Evolutionary conservation across 2,888 invertebrate species (phyloP), one percentile per base, ranked within the genome.

Genomic region (Scotopteryx bipunctaria): DNA sequence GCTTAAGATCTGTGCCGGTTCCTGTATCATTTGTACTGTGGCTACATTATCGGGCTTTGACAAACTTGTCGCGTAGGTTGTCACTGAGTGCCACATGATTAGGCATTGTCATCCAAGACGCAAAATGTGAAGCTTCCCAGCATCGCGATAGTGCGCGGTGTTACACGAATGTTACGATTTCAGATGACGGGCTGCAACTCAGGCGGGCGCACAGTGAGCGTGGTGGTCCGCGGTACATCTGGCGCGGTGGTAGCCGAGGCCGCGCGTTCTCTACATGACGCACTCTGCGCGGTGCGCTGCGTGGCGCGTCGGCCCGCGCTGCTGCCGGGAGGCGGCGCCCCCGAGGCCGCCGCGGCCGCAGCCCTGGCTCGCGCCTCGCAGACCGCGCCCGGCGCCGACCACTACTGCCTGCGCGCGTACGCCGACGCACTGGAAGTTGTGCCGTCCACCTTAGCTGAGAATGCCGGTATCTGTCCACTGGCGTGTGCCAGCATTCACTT

Each of bases 301-400:
- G 93, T 99, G 67, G 99, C 99, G 2, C 97, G 98, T 69, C 95
- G 98, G 61, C 94, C 94, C 54, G 97, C 97, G 33, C 90, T 98
- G 66, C 94, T 99, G 80, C 95, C 98, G 44, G 99, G 99, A 55
- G 99, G 99, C 38, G 99, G 99, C 35, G 98, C 99, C 8, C 98
- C 99, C 2, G 99, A 99, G 91, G 98, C 97, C 58, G 98, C 99
- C 79, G 92, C 99, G 57, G 95, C 98, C 0, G 91, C 98, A 19
- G 94, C 94, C 52, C 91, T 99, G 45, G 94, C 95, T 4, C 94
- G 95, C 14, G 92, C 94, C 58, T 94, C 99, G 0, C 94, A 97
- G 70, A 94, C 95, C 1, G 92, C 97, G 27, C 94, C 95, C 43
- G 99, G 99, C 44, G 95, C 98, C 41, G 97, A 98, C 78, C 97